Conservation (phyloP, 2,797 vertebrate species). For the Diglossa cyanea region DNA sequence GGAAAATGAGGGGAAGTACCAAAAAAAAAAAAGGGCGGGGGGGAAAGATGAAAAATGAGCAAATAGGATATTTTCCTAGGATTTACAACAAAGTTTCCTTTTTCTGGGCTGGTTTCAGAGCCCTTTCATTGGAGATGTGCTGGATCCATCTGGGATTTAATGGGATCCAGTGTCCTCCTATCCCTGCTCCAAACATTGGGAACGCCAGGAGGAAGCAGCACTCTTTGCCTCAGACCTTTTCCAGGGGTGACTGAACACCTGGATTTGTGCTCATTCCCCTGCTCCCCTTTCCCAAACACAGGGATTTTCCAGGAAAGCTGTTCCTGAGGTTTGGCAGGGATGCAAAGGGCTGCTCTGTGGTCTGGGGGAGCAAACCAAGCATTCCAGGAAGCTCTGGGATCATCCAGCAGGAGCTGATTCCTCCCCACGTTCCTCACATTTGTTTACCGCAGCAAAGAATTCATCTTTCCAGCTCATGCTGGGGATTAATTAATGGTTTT, state of each 20-base stretch:
- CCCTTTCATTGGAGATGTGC: not conserved
- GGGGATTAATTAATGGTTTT: conserved; percentile 70
- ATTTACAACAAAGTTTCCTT: not conserved
- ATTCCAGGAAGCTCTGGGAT: not conserved
- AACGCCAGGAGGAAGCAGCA: not conserved
- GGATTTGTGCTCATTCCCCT: not conserved
- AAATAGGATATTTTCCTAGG: not conserved
- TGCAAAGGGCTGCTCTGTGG: not conserved
- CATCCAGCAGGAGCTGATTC: not conserved
- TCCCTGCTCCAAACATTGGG: not conserved
- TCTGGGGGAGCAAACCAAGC: accelerated
- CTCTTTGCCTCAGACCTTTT: too few relatives aligned
- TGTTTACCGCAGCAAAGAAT: conserved; percentile 20
- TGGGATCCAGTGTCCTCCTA: not conserved
- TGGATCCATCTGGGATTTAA: not conserved
- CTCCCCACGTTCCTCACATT: not conserved
- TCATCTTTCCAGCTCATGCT: conserved; percentile 48
- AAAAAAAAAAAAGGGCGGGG: accelerated
- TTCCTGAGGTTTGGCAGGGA: not conserved
- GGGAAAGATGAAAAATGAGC: not conserved
- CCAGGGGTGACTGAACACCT: not conserved
- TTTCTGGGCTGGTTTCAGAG: not conserved
- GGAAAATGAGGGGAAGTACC: not conserved
- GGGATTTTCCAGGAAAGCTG: not conserved
- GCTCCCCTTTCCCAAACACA: not conserved